Base-by-base conservation (phyloP, 1,140 invertebrate species). In the Prorops nasuta region DNA sequence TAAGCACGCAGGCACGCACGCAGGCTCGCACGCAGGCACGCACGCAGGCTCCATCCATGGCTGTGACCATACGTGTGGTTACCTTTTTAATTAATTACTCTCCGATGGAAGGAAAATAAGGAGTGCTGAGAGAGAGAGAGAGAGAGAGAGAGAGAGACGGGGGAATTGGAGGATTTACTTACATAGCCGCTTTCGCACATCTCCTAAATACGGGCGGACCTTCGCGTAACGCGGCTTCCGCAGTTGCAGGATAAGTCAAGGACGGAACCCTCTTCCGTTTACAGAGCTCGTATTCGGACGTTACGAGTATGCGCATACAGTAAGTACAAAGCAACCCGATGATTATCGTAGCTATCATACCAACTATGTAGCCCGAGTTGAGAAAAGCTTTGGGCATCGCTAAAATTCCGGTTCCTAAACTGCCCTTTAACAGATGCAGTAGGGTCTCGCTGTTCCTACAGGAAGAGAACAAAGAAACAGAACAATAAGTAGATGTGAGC, bases 371-470 rank as follows among this genome's bases (percentile, higher is more conserved):
- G 24, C 92, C 92, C 12, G 91, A 79, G 66, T 93, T 83, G 34
- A 79, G 75, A 36, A 94, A 86, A 1, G 92, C 91, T 56, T 84
- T 81, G 1, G 92, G 90, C 88, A 95, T 93, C 19, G 92, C 91
- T 38, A 95, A 71, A 44, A 95, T 90, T 8, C 92, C 92, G 0
- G 92, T 94, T 10, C 92, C 92, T 36, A 94, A 81, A 66, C 91
- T 92, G 15, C 88, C 89, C 66, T 92, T 92, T 18, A 92, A 66
- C 46, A 92, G 64, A 67, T 92, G 90, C 37, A 91, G 83, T 54
- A 91, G 77, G 0, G 90, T 92, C 48, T 91, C 88, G 24, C 69
- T 3, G 6, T 31, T 88, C 38, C 88, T 90, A 62, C 10, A 75
- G 66, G 59, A 58, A 47, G 54, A 63, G 24, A 31, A 18, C n/a